Evolutionary conservation across 2,888 invertebrate species (phyloP), one percentile per base, ranked within the genome.

Genomic region (Diaphora mendica): DNA sequence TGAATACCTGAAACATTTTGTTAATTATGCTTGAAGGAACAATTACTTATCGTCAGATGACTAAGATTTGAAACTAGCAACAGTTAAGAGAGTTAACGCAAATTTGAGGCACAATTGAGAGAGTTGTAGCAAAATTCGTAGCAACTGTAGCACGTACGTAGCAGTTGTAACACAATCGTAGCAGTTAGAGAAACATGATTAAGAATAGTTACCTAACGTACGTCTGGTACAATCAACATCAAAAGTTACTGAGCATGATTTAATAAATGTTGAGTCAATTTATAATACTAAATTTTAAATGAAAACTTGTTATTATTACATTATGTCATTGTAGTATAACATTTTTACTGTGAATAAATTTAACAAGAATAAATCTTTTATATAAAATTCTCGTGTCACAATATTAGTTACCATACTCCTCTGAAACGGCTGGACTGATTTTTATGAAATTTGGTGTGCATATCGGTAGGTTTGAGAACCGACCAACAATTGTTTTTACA

Each of bases 111-210:
- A 30, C 17, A 7, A 30, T 30, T 62, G 30, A 26, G 59, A 30
- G 26, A 9, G 11, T 48, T 67, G 44, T 67, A 67, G 30, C 66
- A 66, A 17, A 8, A 44, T n/a, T 72, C 23, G 48, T 68, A 51
- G 59, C 17, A 69, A 26, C 30, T 59, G 59, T 69, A 69, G 62
- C 59, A 62, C 30, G 30, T 55, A n/a, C 68, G 68, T 55, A 68
- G 68, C 35, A 59, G 23, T 23, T 23, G 62, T 70, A 70, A 23
- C 59, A 42, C 30, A 42, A 62, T 62, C 62, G 70, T 70, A 69
- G 69, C 62, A 42, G 64, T 42, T 26, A 30, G 8, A 3, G 7
- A 8, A 62, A 17, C 17, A 30, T 17, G 17, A 30, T 62, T 62
- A 30, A 30, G 15, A 62, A 62, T 62, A 30, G 62, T 62, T 17